phyloP scores from a whole-genome alignment of 35 echinoderm and acorn worm genomes.

The Strongylocentrotus purpuratus region DNA sequence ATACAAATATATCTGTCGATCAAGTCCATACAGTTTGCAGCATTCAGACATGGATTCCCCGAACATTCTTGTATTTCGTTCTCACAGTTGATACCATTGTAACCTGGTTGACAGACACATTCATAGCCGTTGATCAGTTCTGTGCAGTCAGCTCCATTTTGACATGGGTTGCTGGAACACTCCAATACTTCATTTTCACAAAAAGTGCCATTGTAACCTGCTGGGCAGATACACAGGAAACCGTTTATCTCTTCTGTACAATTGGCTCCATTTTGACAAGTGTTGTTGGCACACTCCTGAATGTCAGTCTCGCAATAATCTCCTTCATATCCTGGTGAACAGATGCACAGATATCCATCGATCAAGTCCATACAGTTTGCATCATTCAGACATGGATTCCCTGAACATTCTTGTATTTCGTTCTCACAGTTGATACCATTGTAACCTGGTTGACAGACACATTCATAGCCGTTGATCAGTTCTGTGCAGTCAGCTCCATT shows the following conservation, averaged over 20 bases:
- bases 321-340: constrained; percentile 53
- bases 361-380: no score
- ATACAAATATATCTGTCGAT: no score
- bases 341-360: background rate
- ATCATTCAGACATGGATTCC: no score
- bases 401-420: background rate
- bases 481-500: no score
- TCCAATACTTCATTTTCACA: constrained; percentile 47
- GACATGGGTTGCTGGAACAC: constrained; percentile 49
- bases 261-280: constrained; percentile 60
- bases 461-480: no score
- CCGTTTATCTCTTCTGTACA: constrained; percentile 24
- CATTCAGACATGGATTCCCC: no score
- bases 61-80: no score
- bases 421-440: no score
- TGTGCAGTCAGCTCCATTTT: constrained; percentile 26
- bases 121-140: background rate
- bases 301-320: constrained; percentile 55
- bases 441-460: no score
- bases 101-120: background rate
- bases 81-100: no score
- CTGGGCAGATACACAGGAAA: constrained; percentile 47
- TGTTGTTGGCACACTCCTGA: constrained; percentile 45
- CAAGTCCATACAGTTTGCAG: no score
- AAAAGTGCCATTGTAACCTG: constrained; percentile 52